Evolutionary conservation across 1,140 invertebrate genomes (phyloP).

Genomic region (Linepithema humile): DNA sequence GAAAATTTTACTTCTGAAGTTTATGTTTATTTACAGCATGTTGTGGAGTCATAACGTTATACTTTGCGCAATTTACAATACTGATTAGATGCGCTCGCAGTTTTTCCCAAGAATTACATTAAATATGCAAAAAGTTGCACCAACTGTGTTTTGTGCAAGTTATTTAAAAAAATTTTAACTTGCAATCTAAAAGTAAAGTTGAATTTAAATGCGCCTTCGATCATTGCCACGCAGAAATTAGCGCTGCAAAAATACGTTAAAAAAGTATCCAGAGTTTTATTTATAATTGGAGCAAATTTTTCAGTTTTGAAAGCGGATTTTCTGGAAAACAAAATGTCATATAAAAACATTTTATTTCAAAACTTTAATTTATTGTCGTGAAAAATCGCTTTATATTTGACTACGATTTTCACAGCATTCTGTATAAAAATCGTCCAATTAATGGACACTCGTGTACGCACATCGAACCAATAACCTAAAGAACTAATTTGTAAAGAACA

Average conservation of each 20-base stretch:
- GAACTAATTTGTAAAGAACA: conserved; percentile 35
- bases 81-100: conserved; percentile 11
- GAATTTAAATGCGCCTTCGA: neutral
- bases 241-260: neutral
- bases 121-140: conserved; percentile 3
- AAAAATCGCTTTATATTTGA: neutral
- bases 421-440: conserved; percentile 18
- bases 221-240: neutral
- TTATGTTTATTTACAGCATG: neutral
- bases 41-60: neutral
- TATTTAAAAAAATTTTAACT: conserved; percentile 24
- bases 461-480: conserved; percentile 18
- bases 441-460: neutral
- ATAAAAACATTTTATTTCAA: neutral
- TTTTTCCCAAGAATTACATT: conserved; percentile 33
- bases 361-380: neutral
- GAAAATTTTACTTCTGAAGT: neutral
- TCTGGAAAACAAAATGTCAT: neutral
- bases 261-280: neutral
- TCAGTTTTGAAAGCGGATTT: neutral
- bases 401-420: neutral
- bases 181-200: neutral
- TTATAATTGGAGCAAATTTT: neutral
- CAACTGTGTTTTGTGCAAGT: neutral
- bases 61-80: neutral